Evolutionary conservation across 2,888 invertebrate genomes (phyloP).

Genomic region (Leptopilina syphax): DNA sequence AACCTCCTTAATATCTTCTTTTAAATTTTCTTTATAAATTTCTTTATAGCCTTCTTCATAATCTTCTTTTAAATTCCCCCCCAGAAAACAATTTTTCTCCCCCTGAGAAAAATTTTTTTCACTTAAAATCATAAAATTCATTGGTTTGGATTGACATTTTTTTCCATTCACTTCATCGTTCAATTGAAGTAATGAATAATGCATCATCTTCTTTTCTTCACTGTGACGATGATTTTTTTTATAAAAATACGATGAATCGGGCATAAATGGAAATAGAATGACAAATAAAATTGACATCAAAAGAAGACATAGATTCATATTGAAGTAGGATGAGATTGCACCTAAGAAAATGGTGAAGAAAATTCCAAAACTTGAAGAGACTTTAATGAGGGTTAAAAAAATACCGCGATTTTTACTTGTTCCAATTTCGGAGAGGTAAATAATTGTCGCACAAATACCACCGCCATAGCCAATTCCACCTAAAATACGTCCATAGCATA

Average conservation of each 20-base stretch:
- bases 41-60: no score
- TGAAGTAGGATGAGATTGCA: slow-evolving; percentile 4
- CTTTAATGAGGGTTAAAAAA: slow-evolving; percentile 10
- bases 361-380: slow-evolving; percentile 18
- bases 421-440: slow-evolving; percentile 22
- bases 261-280: slow-evolving; percentile 39
- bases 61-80: no score
- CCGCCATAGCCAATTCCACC: slow-evolving; percentile 32
- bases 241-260: slow-evolving; percentile 43
- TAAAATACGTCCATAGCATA: slow-evolving; percentile 1
- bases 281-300: slow-evolving; percentile 30
- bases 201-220: neutral
- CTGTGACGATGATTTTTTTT: neutral
- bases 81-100: no score
- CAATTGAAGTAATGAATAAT: neutral
- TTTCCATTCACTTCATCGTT: neutral
- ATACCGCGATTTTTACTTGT: slow-evolving; percentile 23
- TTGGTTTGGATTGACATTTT: neutral
- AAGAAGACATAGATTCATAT: slow-evolving; percentile 9
- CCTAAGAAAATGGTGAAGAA: slow-evolving; percentile 13
- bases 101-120: no score
- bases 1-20: no score
- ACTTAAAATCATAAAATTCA: neutral
- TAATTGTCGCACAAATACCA: slow-evolving; percentile 9
- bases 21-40: no score